Conservation (phyloP, 2,888 invertebrate genomes). For the Drosophila anomalata region DNA sequence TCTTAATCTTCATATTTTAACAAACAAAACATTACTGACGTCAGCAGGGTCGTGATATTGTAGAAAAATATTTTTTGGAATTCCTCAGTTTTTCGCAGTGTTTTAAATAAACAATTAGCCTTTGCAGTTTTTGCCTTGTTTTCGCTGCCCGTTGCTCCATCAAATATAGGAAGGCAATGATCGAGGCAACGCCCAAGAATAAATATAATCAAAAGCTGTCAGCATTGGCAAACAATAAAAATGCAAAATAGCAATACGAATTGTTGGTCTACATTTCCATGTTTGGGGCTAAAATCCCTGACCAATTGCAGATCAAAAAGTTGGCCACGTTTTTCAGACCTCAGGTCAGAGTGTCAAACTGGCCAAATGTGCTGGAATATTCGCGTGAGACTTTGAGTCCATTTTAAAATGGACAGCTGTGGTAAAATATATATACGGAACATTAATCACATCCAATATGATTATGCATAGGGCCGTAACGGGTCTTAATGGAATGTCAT, state of each 20-base stretch:
- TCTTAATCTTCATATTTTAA: neutral
- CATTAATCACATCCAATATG: slow-evolving; percentile 58
- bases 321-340: slow-evolving; percentile 36
- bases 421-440: slow-evolving; percentile 2
- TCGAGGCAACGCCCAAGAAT: slow-evolving; percentile 72
- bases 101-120: slow-evolving; percentile 61
- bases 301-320: slow-evolving; percentile 59
- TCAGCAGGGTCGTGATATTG: slow-evolving; percentile 5
- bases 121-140: slow-evolving; percentile 45
- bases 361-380: slow-evolving; percentile 26
- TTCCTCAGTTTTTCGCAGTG: slow-evolving; percentile 55
- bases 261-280: slow-evolving; percentile 70
- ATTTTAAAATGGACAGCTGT: slow-evolving; percentile 56
- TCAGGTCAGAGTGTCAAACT: slow-evolving; percentile 69
- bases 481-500: slow-evolving; percentile 48
- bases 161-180: slow-evolving; percentile 64
- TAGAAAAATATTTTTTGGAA: neutral
- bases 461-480: slow-evolving; percentile 46
- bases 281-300: slow-evolving; percentile 64
- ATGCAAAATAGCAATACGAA: slow-evolving; percentile 73
- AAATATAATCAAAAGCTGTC: slow-evolving; percentile 77
- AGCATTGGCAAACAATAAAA: slow-evolving; percentile 75
- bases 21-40: neutral
- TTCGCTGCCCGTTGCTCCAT: slow-evolving; percentile 19
- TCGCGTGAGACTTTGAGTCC: slow-evolving; percentile 26